phyloP scores from a whole-genome alignment of 2,113 vertebrate species.

The Puffinus mauretanicus region DNA sequence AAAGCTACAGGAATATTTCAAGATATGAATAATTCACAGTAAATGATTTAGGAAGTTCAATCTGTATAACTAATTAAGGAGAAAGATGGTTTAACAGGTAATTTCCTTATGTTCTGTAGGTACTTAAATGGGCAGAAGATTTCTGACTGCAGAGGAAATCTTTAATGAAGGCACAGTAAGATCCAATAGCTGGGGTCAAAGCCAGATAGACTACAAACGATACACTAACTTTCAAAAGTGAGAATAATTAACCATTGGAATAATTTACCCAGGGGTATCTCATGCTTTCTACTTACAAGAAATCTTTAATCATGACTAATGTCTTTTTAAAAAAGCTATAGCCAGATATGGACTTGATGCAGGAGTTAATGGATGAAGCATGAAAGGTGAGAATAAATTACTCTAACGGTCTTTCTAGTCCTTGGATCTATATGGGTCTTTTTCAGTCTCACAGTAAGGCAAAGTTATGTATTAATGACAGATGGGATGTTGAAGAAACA shows the following conservation, averaged over 20 bases:
- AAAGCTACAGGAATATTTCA: not conserved
- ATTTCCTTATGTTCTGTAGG: conserved; percentile 33
- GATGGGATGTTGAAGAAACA: not conserved
- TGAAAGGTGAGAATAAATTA: not conserved
- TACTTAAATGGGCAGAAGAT: conserved; percentile 14
- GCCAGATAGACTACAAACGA: conserved; percentile 18
- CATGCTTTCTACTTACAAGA: not conserved
- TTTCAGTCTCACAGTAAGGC: not conserved
- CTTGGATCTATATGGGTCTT: not conserved
- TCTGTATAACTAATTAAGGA: conserved; percentile 52
- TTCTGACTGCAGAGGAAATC: conserved; percentile 11
- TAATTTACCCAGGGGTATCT: not conserved
- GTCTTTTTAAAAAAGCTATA: not conserved
- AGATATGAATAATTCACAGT: conserved; percentile 38
- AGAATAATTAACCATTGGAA: not conserved
- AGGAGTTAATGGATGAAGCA: not conserved
- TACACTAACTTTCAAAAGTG: not conserved
- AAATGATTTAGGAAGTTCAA: conserved; percentile 54
- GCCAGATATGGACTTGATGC: not conserved
- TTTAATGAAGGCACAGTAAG: conserved; percentile 12
- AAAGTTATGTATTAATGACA: not conserved
- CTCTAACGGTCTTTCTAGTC: not conserved
- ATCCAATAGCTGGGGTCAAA: not conserved
- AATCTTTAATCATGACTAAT: conserved; percentile 17
- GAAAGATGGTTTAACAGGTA: conserved; percentile 33